A percentile compares a stretch with the other conserved stretches of the same genome.
Conservation (phyloP, 2,888 invertebrate genomes). For the Macrophya alboannulata region DNA sequence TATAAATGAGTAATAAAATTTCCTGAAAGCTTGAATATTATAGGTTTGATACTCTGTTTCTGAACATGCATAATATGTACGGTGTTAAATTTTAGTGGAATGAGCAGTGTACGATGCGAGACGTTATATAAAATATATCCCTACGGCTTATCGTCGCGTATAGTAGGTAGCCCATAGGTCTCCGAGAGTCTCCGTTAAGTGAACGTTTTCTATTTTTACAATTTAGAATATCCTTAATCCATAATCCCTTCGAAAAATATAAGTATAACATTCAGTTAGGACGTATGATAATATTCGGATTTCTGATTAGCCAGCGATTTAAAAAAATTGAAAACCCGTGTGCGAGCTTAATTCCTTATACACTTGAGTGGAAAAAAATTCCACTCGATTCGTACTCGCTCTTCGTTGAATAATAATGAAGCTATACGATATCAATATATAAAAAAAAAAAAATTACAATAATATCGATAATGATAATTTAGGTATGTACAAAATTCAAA, state of each 20-base stretch:
- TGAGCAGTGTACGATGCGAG: neutral
- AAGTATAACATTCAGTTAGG: neutral
- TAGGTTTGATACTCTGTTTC: neutral
- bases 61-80: neutral
- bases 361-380: neutral
- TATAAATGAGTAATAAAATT: neutral
- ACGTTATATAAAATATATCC: neutral
- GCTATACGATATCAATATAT: neutral
- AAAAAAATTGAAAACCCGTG: neutral
- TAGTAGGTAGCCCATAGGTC: neutral
- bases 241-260: neutral
- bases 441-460: neutral
- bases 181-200: neutral
- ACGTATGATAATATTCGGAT: slow-evolving; percentile 5
- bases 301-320: slow-evolving; percentile 19
- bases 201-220: neutral
- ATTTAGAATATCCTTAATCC: slow-evolving; percentile 12
- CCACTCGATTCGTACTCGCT: too few species aligned
- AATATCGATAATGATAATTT: neutral
- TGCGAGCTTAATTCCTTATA: neutral
- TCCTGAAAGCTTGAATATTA: neutral
- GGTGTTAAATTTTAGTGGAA: neutral
- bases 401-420: too few species aligned
- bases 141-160: neutral
- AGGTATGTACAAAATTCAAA: neutral